phyloP scores from a whole-genome alignment of 1,140 invertebrate species.

The Pseudomyrmex gracilis region DNA sequence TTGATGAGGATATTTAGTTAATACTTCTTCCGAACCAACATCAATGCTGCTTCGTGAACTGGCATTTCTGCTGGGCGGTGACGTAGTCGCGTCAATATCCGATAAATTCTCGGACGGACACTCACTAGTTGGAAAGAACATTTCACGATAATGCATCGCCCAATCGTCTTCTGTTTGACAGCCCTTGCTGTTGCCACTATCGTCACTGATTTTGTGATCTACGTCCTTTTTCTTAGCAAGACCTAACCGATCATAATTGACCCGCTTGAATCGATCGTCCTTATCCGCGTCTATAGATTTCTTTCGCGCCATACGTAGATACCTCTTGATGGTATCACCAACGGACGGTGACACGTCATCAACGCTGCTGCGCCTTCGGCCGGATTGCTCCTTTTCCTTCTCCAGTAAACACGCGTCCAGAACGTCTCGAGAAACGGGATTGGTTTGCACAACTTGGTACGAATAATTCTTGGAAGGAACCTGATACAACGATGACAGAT shows the following conservation, averaged over 20 bases:
- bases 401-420: conserved; percentile 82
- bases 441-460: conserved; percentile 87
- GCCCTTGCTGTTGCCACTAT: conserved; percentile 90
- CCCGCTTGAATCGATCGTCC: conserved; percentile 92
- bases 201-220: conserved; percentile 90
- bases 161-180: conserved; percentile 91
- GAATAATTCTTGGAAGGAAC: conserved; percentile 86
- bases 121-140: conserved; percentile 70
- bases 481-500: conserved; percentile 88
- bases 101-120: conserved; percentile 78
- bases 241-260: conserved; percentile 94
- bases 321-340: conserved; percentile 93
- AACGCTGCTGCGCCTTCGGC: conserved; percentile 89
- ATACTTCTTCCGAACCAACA: conserved; percentile 81
- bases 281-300: conserved; percentile 93
- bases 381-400: conserved; percentile 76
- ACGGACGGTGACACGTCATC: conserved; percentile 94
- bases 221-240: conserved; percentile 93
- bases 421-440: conserved; percentile 86
- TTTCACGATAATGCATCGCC: conserved; percentile 86
- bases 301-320: conserved; percentile 93
- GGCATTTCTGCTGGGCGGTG: conserved; percentile 83
- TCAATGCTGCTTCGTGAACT: conserved; percentile 87
- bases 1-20: conserved; percentile 86
- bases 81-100: conserved; percentile 85